Evolutionary conservation across 2,113 vertebrate species (phyloP).

Genomic region (Odontophorus gujanensis): DNA sequence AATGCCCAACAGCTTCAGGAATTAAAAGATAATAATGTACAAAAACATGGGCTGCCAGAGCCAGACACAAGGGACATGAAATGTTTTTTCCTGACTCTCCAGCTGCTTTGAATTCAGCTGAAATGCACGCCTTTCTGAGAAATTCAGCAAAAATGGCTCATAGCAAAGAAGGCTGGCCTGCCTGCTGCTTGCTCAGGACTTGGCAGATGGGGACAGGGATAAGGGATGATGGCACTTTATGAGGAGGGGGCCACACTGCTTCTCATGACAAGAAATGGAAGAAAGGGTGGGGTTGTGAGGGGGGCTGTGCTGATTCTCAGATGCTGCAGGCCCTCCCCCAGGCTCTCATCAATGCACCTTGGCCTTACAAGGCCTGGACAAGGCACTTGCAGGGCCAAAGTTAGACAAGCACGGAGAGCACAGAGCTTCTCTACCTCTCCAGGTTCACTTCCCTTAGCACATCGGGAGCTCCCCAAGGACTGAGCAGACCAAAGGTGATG

Average conservation of each 20-base stretch:
- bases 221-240: conserved; percentile 29
- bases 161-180: background rate
- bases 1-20: conserved; percentile 42
- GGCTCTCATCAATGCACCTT: background rate
- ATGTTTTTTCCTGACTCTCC: conserved; percentile 54
- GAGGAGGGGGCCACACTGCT: background rate
- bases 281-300: background rate
- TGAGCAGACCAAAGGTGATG: background rate
- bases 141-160: background rate
- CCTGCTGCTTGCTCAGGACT: background rate
- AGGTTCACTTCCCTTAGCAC: background rate
- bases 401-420: background rate
- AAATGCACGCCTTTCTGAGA: conserved; percentile 14
- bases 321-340: background rate
- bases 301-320: background rate
- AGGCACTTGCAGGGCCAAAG: background rate
- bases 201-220: conserved; percentile 5
- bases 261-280: background rate
- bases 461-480: background rate
- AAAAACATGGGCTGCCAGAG: conserved; percentile 57
- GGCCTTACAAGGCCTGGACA: background rate
- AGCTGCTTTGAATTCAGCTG: conserved; percentile 68
- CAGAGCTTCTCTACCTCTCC: background rate
- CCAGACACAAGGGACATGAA: conserved; percentile 62
- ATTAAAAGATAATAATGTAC: conserved; percentile 63